Evolutionary conservation across 1,140 invertebrate species (phyloP), one percentile per base, ranked within the genome.

Genomic region (Euwallacea fornicatus): DNA sequence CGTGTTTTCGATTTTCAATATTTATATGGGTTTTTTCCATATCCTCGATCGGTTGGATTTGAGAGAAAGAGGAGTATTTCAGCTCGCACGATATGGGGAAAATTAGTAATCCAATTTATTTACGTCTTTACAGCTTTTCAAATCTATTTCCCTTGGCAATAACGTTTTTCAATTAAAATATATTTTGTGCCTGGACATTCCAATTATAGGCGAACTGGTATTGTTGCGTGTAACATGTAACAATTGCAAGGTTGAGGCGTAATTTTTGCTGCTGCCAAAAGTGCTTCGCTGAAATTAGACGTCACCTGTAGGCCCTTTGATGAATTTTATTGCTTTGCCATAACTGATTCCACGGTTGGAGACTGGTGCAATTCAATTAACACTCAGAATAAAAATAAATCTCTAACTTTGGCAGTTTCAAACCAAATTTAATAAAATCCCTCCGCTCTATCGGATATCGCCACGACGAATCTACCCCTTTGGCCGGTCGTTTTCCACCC

Each of bases 381-480:
- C 13, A 13, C 46, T 50, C 46, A 11, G 6, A 11, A 50, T 10
- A 13, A 42, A 69, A 69, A 70, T 70, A 70, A 70, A 70, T 70
- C 69, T 33, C 9, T 6, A 65, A 55, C 54, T 70, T 70, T 21
- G 69, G 21, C 60, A 66, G 63, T 71, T 71, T 43, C 42, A 66
- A 70, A 70, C 69, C 69, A 42, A 71, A 71, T 71, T 71, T 71
- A 71, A 71, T 71, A 71, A 71, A 71, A 71, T 71, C 69, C 61
- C 60, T 33, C 16, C 66, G 60, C 43, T 70, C 50, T 70, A 70
- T 56, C 62, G 46, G 62, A 53, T 71, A 71, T 71, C 69, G 54
- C 63, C 63, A 42, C 21, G 42, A 10, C 62, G 43, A 41, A 70
- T 70, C 69, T 71, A 66, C 69, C 69, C 63, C 69, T 60, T 71